Evolutionary conservation across 2,113 vertebrate genomes (phyloP).

Genomic region (Cavia aperea): DNA sequence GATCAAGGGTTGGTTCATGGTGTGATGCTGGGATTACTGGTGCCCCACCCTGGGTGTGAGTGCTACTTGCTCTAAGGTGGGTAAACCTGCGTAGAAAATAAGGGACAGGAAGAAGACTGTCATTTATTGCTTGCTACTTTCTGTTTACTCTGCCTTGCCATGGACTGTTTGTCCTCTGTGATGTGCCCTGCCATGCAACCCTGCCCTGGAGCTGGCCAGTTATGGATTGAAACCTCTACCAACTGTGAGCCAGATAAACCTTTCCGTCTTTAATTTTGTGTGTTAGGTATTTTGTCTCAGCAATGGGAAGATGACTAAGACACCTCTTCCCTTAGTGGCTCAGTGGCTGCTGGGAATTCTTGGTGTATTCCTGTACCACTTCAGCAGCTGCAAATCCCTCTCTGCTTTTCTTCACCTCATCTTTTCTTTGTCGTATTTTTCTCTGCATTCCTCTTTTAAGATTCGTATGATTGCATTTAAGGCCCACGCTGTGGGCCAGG

Average conservation of each 20-base stretch:
- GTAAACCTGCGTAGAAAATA: background rate
- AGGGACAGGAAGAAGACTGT: background rate
- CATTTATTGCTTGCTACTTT: background rate
- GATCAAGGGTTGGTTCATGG: background rate
- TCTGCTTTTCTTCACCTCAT: background rate
- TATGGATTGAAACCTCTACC: background rate
- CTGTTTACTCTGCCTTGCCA: background rate
- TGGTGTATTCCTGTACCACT: background rate
- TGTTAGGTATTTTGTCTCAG: background rate
- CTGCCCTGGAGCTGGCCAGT: background rate
- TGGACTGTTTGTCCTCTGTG: background rate
- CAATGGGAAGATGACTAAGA: background rate
- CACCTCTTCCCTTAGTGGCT: background rate
- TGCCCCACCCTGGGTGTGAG: background rate
- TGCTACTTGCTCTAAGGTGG: background rate
- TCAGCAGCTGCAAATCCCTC: background rate
- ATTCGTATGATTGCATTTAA: background rate
- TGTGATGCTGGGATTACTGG: background rate
- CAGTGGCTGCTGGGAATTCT: background rate
- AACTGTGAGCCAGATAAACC: background rate
- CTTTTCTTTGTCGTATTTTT: background rate
- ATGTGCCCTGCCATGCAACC: background rate
- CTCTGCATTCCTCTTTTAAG: background rate
- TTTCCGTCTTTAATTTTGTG: background rate
- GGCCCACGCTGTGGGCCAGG: background rate